A percentile compares a stretch with the other conserved stretches of the same genome.
phyloP scores from a whole-genome alignment of 2,888 invertebrate genomes.

The Neoitamus cyanurus region DNA sequence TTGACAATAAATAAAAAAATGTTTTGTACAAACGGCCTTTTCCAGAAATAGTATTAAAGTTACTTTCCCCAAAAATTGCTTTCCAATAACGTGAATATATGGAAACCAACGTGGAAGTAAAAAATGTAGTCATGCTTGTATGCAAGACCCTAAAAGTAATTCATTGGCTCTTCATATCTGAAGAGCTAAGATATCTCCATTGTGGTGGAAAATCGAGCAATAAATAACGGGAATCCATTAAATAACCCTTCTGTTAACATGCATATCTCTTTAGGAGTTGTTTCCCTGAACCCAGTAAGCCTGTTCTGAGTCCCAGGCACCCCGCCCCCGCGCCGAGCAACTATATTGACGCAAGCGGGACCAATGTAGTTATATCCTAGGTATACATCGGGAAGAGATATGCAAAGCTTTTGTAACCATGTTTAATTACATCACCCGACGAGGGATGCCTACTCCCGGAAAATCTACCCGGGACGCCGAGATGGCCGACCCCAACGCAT shows the following conservation, averaged over 20 bases:
- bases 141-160: not conserved
- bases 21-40: too few species aligned
- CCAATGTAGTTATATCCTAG: not conserved
- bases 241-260: constrained; percentile 47
- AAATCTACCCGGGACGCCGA: not conserved
- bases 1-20: too few species aligned
- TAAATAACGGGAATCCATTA: constrained; percentile 50
- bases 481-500: constrained; percentile 15
- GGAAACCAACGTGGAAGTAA: not conserved
- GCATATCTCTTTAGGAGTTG: constrained; percentile 41
- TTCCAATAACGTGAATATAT: too few species aligned
- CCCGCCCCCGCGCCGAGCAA: not conserved
- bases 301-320: not conserved
- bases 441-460: constrained; percentile 11
- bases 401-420: constrained; percentile 45
- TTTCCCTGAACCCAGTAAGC: not conserved
- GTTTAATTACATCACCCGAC: constrained; percentile 33
- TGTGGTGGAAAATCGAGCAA: constrained; percentile 38
- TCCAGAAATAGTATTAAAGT: too few species aligned
- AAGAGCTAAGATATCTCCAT: not conserved
- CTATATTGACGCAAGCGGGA: not conserved
- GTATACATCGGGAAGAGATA: constrained; percentile 17
- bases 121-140: not conserved
- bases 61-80: too few species aligned
- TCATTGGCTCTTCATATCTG: not conserved